Conservation (phyloP, 2,797 vertebrate genomes). For the Cygnus olor region DNA sequence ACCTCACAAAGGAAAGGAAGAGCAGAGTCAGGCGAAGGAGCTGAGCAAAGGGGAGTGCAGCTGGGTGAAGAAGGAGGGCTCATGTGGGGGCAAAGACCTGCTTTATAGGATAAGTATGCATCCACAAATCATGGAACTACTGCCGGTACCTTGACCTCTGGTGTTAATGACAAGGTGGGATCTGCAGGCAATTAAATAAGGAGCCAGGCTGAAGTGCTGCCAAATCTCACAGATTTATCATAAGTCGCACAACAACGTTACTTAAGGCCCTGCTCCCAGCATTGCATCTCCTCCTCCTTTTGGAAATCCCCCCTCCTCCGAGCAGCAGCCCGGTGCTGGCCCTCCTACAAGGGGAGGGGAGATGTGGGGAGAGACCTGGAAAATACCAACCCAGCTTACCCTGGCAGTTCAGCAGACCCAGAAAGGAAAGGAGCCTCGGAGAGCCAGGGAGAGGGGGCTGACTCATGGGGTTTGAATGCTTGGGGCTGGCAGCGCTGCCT, state of each 20-base stretch:
- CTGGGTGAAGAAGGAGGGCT: conserved; percentile 31
- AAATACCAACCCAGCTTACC: background rate
- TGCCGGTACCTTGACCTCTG: conserved; percentile 56
- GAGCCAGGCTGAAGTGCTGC: conserved; percentile 3
- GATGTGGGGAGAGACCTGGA: background rate
- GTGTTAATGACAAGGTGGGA: conserved; percentile 47
- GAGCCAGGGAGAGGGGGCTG: background rate
- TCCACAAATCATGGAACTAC: conserved; percentile 32
- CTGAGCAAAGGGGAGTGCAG: background rate
- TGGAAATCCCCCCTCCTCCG: background rate
- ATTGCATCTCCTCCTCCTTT: background rate
- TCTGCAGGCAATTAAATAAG: conserved; percentile 50
- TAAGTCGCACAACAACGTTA: background rate
- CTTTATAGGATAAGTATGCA: conserved; percentile 21
- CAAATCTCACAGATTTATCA: conserved; percentile 1
- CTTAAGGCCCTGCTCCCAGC: background rate
- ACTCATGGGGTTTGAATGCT: conserved; percentile 40
- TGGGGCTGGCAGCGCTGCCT: background rate
- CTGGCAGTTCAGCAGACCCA: background rate
- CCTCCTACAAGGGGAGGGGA: background rate
- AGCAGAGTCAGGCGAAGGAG: background rate
- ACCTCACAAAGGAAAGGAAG: background rate
- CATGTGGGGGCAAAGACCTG: background rate
- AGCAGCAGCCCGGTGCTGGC: background rate
- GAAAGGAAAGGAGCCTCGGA: background rate